These are phyloP conservation scores for Oenanthe oenanthe DNA, from an alignment of 2,113 vertebrate genomes.

Conservation along the genomic window DNA sequence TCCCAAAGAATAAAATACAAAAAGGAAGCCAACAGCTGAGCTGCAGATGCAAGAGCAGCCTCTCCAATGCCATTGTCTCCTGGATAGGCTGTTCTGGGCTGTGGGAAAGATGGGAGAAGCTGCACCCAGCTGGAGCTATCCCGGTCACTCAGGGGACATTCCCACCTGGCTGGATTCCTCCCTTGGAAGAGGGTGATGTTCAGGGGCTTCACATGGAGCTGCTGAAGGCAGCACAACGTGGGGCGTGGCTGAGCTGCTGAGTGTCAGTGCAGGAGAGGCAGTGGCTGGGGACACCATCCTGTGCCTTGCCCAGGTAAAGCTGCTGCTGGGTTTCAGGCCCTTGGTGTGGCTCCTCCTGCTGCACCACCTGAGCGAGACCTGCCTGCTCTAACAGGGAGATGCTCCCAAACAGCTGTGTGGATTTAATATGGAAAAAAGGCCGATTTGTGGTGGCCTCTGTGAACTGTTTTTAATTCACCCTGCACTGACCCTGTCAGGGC, in stretches of 20 bases:
- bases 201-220: not conserved
- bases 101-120: rapidly evolving
- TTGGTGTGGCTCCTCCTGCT: not conserved
- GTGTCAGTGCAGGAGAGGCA: not conserved
- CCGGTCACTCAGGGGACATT: rapidly evolving
- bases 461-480: not conserved
- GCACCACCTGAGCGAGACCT: not conserved
- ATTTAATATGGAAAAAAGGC: not conserved
- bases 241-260: not conserved
- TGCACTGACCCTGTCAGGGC: not conserved
- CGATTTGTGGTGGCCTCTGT: not conserved
- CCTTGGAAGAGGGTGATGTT: not conserved
- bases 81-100: not conserved
- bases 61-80: not conserved
- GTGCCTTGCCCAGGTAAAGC: not conserved
- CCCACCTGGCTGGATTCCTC: rapidly evolving
- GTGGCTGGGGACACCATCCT: not conserved
- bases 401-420: rapidly evolving
- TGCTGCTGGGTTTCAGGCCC: not conserved
- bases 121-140: not conserved
- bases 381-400: not conserved
- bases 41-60: not conserved
- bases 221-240: not conserved
- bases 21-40: not conserved
- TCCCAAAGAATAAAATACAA: not conserved